Conservation (phyloP, 2,797 vertebrate species). For the Ibycter americanus region DNA sequence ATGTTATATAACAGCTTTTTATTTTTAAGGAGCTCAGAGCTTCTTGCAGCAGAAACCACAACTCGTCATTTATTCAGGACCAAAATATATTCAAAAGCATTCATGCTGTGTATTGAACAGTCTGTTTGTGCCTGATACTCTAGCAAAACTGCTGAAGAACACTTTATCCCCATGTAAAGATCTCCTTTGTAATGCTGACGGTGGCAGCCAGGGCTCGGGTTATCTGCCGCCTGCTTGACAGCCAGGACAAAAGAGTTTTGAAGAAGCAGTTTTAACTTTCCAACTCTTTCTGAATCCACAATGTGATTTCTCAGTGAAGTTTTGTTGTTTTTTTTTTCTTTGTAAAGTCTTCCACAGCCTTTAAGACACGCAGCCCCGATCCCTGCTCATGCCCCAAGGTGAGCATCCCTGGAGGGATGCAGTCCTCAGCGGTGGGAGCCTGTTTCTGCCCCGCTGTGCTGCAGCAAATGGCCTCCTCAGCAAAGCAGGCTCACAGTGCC, state of each 20-base stretch:
- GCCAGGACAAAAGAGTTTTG: background rate
- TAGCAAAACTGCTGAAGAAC: background rate
- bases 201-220: background rate
- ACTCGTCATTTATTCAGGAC: background rate
- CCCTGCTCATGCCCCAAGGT: fast-evolving
- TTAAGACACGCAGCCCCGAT: fast-evolving
- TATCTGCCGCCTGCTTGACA: background rate
- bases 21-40: background rate
- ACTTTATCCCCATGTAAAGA: background rate
- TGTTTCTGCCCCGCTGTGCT: background rate
- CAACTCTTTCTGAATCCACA: background rate
- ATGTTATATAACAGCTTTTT: background rate
- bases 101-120: background rate
- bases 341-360: background rate
- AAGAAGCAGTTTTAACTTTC: background rate
- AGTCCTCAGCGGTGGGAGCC: background rate
- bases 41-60: background rate
- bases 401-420: background rate
- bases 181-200: background rate
- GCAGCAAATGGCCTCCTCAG: background rate
- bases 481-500: background rate
- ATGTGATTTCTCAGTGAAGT: background rate
- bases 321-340: background rate
- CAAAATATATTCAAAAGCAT: background rate
- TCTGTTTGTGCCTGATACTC: background rate